These are phyloP conservation scores for Platanista minor DNA, from an alignment of 2,113 vertebrate species.

Conservation along the genomic window DNA sequence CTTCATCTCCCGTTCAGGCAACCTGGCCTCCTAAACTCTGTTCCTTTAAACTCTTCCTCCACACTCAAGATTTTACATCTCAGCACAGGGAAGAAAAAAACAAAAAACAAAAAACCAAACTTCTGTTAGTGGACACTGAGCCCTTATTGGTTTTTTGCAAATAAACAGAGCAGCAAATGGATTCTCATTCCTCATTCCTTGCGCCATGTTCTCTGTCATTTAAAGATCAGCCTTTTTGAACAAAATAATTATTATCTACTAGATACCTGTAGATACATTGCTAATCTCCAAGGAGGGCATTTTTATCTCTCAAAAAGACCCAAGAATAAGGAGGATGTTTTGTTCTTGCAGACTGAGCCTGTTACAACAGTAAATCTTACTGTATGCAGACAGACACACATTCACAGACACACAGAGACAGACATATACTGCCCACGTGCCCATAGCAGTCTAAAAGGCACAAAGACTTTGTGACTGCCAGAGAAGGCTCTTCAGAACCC, in stretches of 20 bases:
- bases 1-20: neutral
- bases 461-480: neutral
- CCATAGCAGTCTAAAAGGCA: neutral
- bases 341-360: neutral
- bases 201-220: neutral
- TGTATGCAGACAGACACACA: neutral
- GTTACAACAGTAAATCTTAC: constrained; percentile 16
- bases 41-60: neutral
- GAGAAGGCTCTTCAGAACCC: neutral
- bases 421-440: neutral
- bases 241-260: constrained; percentile 1
- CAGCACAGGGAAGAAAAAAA: neutral
- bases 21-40: neutral
- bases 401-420: neutral
- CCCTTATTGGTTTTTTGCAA: constrained; percentile 1
- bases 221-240: neutral
- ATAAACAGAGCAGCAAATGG: neutral
- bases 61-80: neutral
- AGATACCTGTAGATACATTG: neutral
- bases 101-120: neutral
- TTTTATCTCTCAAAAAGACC: neutral
- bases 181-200: neutral
- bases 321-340: neutral
- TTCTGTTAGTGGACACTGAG: neutral
- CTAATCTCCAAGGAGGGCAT: constrained; percentile 6